A percentile compares a stretch with the other conserved stretches of the same genome.
Evolutionary conservation across 2,797 vertebrate species (phyloP).

Genomic region (Numenius phaeopus): DNA sequence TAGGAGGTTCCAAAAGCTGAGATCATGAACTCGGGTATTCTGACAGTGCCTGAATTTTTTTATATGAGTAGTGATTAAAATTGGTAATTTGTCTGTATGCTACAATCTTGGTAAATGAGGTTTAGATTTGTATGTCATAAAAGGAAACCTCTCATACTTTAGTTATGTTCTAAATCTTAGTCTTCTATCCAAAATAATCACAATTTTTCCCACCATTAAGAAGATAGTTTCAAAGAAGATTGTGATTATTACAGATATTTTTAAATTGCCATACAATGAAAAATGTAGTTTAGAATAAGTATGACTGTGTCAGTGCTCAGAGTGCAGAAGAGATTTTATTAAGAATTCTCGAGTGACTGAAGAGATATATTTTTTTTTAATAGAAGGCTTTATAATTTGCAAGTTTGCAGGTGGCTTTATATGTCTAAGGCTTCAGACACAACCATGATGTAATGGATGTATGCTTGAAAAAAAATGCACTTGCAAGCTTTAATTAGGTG

Average conservation of each 20-base stretch:
- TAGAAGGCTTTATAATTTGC: not conserved
- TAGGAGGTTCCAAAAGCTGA: not conserved
- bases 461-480: not conserved
- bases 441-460: not conserved
- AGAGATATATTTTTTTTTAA: not conserved
- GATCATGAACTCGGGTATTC: not conserved
- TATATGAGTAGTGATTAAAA: not conserved
- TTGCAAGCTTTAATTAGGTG: not conserved
- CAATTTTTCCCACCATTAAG: not conserved
- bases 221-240: not conserved
- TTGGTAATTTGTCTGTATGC: not conserved
- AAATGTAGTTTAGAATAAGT: not conserved
- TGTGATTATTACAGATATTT: not conserved
- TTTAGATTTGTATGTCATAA: not conserved
- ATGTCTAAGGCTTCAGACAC: not conserved
- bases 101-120: not conserved
- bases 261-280: not conserved
- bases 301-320: not conserved
- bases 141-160: not conserved
- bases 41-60: not conserved
- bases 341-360: not conserved
- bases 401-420: not conserved
- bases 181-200: not conserved
- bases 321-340: not conserved
- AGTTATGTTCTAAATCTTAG: not conserved